phyloP scores from a whole-genome alignment of 2,888 invertebrate species.

The Eucera pruinosa region DNA sequence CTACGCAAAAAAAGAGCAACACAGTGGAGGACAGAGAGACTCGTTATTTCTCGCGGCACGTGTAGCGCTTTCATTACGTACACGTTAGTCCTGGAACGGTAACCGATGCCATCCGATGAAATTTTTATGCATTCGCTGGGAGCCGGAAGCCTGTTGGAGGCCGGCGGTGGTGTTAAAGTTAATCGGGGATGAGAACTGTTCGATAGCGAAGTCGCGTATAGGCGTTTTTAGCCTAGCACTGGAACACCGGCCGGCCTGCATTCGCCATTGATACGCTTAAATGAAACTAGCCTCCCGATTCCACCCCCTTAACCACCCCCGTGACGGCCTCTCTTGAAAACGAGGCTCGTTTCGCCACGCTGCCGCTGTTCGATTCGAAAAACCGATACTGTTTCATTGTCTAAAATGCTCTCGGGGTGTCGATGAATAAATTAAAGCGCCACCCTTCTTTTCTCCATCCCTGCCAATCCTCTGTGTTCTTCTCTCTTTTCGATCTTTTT shows the following conservation, averaged over 20 bases:
- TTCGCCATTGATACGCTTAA: constrained; percentile 60
- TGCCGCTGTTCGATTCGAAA: constrained; percentile 43
- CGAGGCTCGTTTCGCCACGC: constrained; percentile 32
- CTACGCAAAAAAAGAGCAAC: neutral
- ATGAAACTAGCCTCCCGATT: constrained; percentile 59
- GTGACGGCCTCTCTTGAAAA: constrained; percentile 15
- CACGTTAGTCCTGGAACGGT: constrained; percentile 37
- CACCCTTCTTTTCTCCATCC: neutral
- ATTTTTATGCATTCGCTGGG: constrained; percentile 61
- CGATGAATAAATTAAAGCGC: constrained; percentile 75
- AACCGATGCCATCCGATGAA: constrained; percentile 64
- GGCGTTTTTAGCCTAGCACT: constrained; percentile 37
- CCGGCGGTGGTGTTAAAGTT: constrained; percentile 57
- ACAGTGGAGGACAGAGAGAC: neutral
- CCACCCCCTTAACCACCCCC: constrained; percentile 38
- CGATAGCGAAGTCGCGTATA: constrained; percentile 51
- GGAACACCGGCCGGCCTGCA: constrained; percentile 28
- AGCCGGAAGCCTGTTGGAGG: constrained; percentile 18
- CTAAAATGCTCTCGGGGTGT: constrained; percentile 68
- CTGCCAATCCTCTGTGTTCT: neutral
- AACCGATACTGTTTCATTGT: constrained; percentile 67
- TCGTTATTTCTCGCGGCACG: constrained; percentile 60
- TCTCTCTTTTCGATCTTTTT: neutral
- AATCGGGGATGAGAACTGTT: constrained; percentile 65
- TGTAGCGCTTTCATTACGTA: constrained; percentile 56